Conservation (phyloP, 2,797 vertebrate genomes). For the Cuculus canorus region DNA sequence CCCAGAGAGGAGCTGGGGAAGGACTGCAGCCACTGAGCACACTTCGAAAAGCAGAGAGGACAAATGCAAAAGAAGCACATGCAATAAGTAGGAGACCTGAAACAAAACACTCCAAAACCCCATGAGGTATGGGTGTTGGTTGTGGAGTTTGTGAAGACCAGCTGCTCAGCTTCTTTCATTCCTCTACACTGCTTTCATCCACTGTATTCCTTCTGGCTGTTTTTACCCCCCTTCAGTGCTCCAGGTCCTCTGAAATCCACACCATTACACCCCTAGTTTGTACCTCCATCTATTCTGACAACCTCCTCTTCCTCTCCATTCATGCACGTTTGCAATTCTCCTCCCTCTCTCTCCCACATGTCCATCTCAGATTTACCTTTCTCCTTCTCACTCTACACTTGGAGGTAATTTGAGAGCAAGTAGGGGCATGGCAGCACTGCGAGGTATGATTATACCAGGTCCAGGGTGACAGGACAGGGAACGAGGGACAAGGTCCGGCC, state of each 20-base stretch:
- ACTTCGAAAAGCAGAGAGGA: not conserved
- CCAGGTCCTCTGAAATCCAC: not conserved
- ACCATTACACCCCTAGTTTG: not conserved
- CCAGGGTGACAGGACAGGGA: not conserved
- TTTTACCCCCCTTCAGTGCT: not conserved
- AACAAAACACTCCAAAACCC: not conserved
- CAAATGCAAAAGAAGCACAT: not conserved
- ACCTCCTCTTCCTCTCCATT: not conserved
- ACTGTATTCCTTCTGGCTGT: not conserved
- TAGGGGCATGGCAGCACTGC: not conserved
- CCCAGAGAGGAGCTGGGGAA: not conserved
- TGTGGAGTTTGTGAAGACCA: not conserved
- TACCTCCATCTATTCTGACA: not conserved
- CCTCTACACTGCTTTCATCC: not conserved
- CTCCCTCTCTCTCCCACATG: not conserved
- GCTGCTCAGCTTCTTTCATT: not conserved
- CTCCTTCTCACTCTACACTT: not conserved
- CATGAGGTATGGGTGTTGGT: not conserved
- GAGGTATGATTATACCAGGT: not conserved
- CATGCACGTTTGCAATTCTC: not conserved
- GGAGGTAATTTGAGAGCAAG: not conserved
- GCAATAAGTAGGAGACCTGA: not conserved
- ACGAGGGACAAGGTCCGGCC: fast-evolving
- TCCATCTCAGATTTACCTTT: not conserved
- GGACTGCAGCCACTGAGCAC: not conserved